phyloP scores from a whole-genome alignment of 2,797 vertebrate genomes.

The Girardinus metallicus region DNA sequence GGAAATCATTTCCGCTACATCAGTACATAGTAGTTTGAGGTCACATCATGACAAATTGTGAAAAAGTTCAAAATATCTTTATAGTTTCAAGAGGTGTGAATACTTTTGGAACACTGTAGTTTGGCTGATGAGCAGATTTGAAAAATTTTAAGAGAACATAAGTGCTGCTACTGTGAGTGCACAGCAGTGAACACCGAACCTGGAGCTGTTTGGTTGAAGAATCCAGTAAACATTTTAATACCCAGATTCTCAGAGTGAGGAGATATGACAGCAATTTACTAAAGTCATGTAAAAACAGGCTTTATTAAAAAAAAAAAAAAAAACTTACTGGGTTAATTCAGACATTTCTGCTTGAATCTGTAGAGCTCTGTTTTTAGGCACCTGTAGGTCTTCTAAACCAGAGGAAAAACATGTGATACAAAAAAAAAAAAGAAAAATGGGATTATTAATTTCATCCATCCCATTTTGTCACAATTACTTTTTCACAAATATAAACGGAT shows the following conservation, averaged over 20 bases:
- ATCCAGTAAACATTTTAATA: neutral
- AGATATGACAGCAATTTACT: neutral
- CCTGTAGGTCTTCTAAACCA: conserved; percentile 89
- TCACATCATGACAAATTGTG: neutral
- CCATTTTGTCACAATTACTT: neutral
- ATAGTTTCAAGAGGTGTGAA: neutral
- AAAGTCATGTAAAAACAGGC: neutral
- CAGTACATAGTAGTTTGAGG: neutral
- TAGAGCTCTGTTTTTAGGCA: conserved; percentile 89
- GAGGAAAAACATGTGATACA: conserved; percentile 35
- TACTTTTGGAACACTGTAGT: neutral
- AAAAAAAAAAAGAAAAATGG: neutral
- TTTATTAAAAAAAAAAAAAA: neutral
- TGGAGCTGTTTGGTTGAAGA: neutral
- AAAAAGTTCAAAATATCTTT: neutral
- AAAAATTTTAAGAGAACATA: neutral
- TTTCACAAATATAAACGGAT: neutral
- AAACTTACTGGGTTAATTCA: conserved; percentile 92
- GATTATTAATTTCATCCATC: neutral
- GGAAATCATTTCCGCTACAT: no score
- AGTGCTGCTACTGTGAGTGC: no score
- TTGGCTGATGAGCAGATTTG: neutral
- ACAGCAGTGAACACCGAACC: neutral
- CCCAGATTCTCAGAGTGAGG: neutral
- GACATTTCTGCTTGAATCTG: conserved; percentile 90